Evolutionary conservation across 2,888 invertebrate genomes (phyloP).

Genomic region (Cataglyphis altisquamis): DNA sequence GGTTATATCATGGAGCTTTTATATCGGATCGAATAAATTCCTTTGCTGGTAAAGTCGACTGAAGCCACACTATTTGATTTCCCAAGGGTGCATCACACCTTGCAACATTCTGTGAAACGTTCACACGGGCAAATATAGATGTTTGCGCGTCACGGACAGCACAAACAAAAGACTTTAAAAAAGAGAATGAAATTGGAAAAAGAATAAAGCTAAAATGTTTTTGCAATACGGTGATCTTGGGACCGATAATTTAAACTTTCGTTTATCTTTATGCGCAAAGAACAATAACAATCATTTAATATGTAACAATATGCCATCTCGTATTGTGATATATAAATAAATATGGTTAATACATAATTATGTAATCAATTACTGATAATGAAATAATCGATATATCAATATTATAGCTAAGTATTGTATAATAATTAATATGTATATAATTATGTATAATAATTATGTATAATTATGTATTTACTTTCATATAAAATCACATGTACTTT

Average conservation of each 20-base stretch:
- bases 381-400: slow-evolving; percentile 43
- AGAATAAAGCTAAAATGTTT: background rate
- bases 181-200: background rate
- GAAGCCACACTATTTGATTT: slow-evolving; percentile 68
- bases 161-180: slow-evolving; percentile 39
- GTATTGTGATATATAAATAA: slow-evolving; percentile 7
- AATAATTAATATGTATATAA: background rate
- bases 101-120: slow-evolving; percentile 66
- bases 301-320: slow-evolving; percentile 21
- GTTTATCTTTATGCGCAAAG: background rate
- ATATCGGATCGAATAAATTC: slow-evolving; percentile 69
- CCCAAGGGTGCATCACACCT: slow-evolving; percentile 67
- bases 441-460: background rate
- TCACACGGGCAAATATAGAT: slow-evolving; percentile 64
- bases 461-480: background rate
- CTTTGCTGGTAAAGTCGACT: slow-evolving; percentile 51
- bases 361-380: slow-evolving; percentile 9
- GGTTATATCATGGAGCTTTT: slow-evolving; percentile 68
- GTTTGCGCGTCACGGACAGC: slow-evolving; percentile 47
- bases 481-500: background rate
- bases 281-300: background rate
- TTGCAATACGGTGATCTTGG: slow-evolving; percentile 32
- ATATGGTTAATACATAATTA: background rate
- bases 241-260: slow-evolving; percentile 31
- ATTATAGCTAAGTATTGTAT: background rate